These are phyloP conservation scores for Eudorcas thomsonii DNA, from an alignment of 2,113 vertebrate species.

Conservation along the genomic window DNA sequence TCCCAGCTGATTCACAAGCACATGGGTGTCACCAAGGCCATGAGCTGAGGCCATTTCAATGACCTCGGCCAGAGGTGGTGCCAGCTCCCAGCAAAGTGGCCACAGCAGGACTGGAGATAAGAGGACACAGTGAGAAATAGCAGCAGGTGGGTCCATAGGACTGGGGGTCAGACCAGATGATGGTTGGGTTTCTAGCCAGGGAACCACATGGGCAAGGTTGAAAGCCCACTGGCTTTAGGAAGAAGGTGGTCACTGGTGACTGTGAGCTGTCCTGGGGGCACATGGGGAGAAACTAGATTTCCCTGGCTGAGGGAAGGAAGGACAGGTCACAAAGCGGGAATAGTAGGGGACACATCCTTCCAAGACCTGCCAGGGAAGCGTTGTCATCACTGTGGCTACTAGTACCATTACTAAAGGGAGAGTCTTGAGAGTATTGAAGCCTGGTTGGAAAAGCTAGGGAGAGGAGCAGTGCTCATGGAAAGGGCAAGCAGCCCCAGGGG, in stretches of 20 bases:
- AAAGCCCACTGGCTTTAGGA: not conserved
- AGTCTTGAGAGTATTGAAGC: not conserved
- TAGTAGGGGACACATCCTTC: not conserved
- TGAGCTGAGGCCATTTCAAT: not conserved
- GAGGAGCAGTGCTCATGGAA: not conserved
- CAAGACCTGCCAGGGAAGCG: not conserved
- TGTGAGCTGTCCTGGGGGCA: not conserved
- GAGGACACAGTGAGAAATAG: not conserved
- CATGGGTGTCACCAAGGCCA: accelerated
- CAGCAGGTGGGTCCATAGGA: not conserved
- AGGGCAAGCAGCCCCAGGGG: not conserved
- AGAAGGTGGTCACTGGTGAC: not conserved
- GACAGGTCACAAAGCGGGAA: not conserved
- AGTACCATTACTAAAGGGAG: accelerated
- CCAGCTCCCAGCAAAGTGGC: not conserved
- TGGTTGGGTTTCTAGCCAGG: not conserved
- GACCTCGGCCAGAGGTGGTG: not conserved
- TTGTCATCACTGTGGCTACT: no score
- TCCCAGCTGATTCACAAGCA: not conserved
- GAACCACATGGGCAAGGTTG: not conserved
- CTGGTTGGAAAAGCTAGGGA: not conserved
- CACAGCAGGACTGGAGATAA: not conserved
- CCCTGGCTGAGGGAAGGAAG: not conserved
- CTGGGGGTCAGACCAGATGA: not conserved
- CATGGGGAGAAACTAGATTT: not conserved